Evolutionary conservation across 1,140 invertebrate species (phyloP), one percentile per base, ranked within the genome.

Genomic region (Atta colombica): DNA sequence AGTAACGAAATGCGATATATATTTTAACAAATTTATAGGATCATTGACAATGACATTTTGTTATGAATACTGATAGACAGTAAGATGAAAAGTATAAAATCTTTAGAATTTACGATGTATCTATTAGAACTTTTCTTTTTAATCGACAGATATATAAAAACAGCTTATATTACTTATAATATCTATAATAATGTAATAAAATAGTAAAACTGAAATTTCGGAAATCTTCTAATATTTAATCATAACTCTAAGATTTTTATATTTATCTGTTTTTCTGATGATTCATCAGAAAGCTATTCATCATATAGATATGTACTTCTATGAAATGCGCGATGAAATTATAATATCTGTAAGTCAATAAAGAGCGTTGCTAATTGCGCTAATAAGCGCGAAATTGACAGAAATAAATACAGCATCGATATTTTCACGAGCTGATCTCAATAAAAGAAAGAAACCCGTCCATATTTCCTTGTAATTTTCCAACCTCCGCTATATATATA

Each of bases 401-500:
- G 66, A 72, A 72, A 45, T 45, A 45, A 60, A 14, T 21, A 21
- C 3, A 45, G 1, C 21, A 21, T 58, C 21, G 35, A 58, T 35
- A 72, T 4, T 58, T 58, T 45, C 16, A 18, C 31, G 31, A 28
- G 35, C 2, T 31, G 3, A 28, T 39, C 39, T 45, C 16, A 53
- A 72, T 53, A 53, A 60, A 71, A n/a, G 8, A 25, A 18, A n/a
- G 65, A 63, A 80, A 51, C 10, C 5, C 16, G n/a, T 10, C 28
- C 35, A 51, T 49, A 18, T 80, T 85, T 55, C 66, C 51, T 2
- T 31, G 5, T 60, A 39, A 21, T 58, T 84, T 51, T 51, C 80
- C 28, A 55, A 53, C n/a, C 77, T 69, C 10, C 49, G 31, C 31
- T 74, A 49, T 78, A 68, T 10, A 68, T 84, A 75, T 85, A 77